Evolutionary conservation across 2,113 vertebrate species (phyloP).

Genomic region (Osmerus mordax): DNA sequence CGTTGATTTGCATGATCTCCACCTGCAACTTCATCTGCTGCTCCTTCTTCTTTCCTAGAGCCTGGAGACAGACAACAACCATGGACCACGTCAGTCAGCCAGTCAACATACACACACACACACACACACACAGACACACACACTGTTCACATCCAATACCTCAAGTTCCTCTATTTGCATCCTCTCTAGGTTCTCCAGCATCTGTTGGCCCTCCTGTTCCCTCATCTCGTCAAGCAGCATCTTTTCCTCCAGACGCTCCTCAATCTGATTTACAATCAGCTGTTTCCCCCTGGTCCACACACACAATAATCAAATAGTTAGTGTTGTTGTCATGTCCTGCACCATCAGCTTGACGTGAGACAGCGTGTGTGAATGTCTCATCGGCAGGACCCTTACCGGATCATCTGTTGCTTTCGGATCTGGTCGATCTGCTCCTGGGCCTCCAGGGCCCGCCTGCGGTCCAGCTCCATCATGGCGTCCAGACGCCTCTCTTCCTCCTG

Average conservation of each 20-base stretch:
- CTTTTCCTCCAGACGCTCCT: conserved; percentile 67
- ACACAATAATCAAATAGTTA: not conserved
- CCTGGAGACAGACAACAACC: conserved; percentile 49
- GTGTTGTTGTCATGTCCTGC: not conserved
- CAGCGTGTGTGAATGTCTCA: too few species aligned
- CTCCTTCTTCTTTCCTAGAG: conserved; percentile 68
- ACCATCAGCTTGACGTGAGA: not conserved
- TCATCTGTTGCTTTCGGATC: conserved; percentile 70
- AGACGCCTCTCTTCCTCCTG: conserved; percentile 79
- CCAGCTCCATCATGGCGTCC: conserved; percentile 84
- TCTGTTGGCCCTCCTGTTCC: conserved; percentile 75
- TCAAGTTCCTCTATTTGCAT: conserved; percentile 77
- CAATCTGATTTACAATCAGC: conserved; percentile 79
- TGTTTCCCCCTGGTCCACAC: conserved; percentile 71
- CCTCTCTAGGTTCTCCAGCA: conserved; percentile 68
- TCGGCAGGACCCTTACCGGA: conserved; percentile 55
- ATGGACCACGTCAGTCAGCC: not conserved
- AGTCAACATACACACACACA: not conserved
- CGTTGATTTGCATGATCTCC: conserved; percentile 78
- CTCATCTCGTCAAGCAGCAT: conserved; percentile 66
- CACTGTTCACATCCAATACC: conserved; percentile 59
- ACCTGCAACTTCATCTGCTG: conserved; percentile 73
- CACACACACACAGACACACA: not conserved
- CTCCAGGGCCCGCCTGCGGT: conserved; percentile 71
- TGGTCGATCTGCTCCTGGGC: conserved; percentile 70